Evolutionary conservation across 2,888 invertebrate species (phyloP), one percentile per base, ranked within the genome.

Genomic region (Elegia similella): DNA sequence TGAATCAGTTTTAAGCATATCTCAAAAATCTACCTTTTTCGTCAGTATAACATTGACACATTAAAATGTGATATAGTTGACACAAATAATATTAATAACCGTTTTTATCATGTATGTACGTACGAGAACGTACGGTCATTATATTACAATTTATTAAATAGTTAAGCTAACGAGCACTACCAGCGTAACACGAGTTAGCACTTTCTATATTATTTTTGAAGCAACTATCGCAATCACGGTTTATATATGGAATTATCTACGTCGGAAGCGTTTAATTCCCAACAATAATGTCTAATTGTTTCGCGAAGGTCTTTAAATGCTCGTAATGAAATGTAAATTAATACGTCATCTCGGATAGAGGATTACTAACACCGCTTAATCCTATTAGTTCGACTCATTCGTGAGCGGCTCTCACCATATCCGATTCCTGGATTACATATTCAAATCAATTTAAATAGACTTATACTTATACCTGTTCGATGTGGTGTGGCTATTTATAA

Each of bases 241-340:
- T 32, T 12, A 38, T 12, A 38, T 38, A 12, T 38, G n/a, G n/a
- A 38, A 38, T 38, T 12, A n/a, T 10, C 5, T n/a, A 38, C 10
- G n/a, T 38, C 12, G n/a, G 38, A 38, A 8, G 10, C 38, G n/a
- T n/a, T 38, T 38, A n/a, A 38, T 38, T 38, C n/a, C n/a, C 5
- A 38, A 38, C 6, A 38, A 38, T n/a, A 38, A 38, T n/a, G n/a
- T 38, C 38, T 38, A 38, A 38, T 38, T 38, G 38, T 12, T 38
- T 5, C n/a, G 38, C n/a, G n/a, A 47, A 47, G 29, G 47, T 12
- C n/a, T n/a, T 10, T 13, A 70, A 73, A 76, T n/a, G n/a, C n/a
- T n/a, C n/a, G n/a, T 81, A 81, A 80, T 79, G 72, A 77, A 77
- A 81, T 80, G 81, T 75, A 82, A 80, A 82, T 81, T 80, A 82